Base-by-base conservation (phyloP, 2,113 vertebrate genomes). In the Mesembrinibis cayennensis region DNA sequence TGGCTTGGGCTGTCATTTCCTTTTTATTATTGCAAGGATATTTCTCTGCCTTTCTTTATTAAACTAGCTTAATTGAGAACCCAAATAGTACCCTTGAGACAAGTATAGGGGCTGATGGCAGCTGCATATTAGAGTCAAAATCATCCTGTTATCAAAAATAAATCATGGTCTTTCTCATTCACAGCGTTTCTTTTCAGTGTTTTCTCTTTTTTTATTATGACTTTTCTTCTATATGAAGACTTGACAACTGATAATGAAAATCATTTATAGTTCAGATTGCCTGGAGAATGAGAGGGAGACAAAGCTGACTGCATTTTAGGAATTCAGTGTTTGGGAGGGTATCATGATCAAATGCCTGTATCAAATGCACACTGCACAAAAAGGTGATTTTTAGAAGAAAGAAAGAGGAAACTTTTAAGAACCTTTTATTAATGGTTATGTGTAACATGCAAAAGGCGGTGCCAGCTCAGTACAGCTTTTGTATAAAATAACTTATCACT, bases 41-140 rank as follows among this genome's bases (percentile, higher is more conserved):
- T 96, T 91, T 95, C 40, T 82, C 72, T 91, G 81, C 40, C 73
- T 95, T 83, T 73, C 86, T 91, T 93, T 93, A 55, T 87, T 96
- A 77, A 95, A 53, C 38, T 47, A 73, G 62, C 66, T 85, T 96
- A 95, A 94, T 61, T 94, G 84, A 62, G 91, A 94, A 80, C 53
- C 34, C 61, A 85, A 72, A 93, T 50, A 72, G 62, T 53, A 76
- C 87, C 66, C 83, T 49, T 85, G 89, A 94, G 93, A 82, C 10
- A 8, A 66, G 16, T 42, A 59, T 3, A 71, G 76, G 10, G 63
- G 26, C 21, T 82, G 70, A 81, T 83, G 47, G 81, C 82, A 91
- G 53, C 40, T 40, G 29, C 56, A 32, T 87, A 82, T 95, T 76
- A 91, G 53, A 86, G 53, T 77, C 47, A 89, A 67, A 97, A 86